Conservation (phyloP, 92 coral and sea anemone genomes). For the Porites divaricata region DNA sequence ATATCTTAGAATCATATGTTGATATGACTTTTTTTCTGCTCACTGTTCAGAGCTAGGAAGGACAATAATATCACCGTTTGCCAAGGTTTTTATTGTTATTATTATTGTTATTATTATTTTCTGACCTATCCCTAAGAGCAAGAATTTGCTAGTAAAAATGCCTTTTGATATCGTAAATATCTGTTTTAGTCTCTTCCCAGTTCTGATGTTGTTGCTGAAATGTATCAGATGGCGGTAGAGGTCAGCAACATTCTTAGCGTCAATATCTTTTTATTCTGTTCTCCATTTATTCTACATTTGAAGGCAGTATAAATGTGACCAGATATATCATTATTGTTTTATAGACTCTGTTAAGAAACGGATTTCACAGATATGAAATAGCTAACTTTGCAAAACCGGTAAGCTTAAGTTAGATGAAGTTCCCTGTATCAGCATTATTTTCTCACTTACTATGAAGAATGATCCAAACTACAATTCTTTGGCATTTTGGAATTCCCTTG, state of each 20-base stretch:
- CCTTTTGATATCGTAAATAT: background rate
- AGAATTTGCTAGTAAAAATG: too few species aligned
- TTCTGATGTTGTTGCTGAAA: constrained; percentile 63
- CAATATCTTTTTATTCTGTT: background rate
- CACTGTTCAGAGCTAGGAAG: too few species aligned
- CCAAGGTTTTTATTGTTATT: too few species aligned
- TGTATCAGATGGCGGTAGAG: constrained; percentile 67
- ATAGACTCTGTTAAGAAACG: constrained; percentile 58
- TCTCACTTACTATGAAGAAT: background rate
- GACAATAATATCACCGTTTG: too few species aligned
- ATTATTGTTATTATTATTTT: too few species aligned
- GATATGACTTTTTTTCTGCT: too few species aligned
- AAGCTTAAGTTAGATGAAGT: constrained; percentile 25
- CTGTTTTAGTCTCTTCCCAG: constrained; percentile 52
- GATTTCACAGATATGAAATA: constrained; percentile 79
- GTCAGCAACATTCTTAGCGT: constrained; percentile 2
- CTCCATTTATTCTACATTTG: background rate
- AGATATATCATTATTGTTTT: background rate
- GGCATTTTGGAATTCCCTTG: too few species aligned
- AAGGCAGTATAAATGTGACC: background rate
- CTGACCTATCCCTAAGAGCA: too few species aligned
- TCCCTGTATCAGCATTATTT: background rate
- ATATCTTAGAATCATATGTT: too few species aligned
- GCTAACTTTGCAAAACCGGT: constrained; percentile 86
- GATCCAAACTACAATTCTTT: too few species aligned